Percentiles rank a stretch among this genome's conserved stretches.
These are phyloP conservation scores for Diabrotica virgifera DNA, from an alignment of 1,140 invertebrate genomes.

Conservation along the genomic window DNA sequence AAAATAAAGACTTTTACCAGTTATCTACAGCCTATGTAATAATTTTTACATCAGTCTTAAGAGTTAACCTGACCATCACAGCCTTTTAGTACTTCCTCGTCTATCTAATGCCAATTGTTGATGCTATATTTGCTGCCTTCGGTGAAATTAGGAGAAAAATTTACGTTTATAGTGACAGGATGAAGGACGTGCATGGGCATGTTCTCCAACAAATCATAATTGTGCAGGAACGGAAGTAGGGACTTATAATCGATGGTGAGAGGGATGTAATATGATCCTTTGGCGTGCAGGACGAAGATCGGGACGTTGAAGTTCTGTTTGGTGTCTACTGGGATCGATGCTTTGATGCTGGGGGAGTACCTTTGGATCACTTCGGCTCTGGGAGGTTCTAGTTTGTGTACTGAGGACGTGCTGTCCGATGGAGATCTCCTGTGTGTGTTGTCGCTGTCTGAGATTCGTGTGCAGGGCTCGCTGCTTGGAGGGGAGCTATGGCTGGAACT, in stretches of 20 bases:
- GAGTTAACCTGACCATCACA: slow-evolving; percentile 39
- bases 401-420: slow-evolving; percentile 28
- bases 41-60: slow-evolving; percentile 35
- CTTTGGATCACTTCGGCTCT: slow-evolving; percentile 24
- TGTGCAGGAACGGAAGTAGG: slow-evolving; percentile 67
- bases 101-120: slow-evolving; percentile 29
- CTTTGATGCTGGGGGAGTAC: slow-evolving; percentile 27
- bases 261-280: slow-evolving; percentile 89
- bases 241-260: slow-evolving; percentile 79
- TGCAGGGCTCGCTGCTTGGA: slow-evolving; percentile 40
- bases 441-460: slow-evolving; percentile 39
- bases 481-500: slow-evolving; percentile 44
- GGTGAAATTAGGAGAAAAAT: slow-evolving; percentile 56
- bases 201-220: slow-evolving; percentile 56
- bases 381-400: slow-evolving; percentile 24
- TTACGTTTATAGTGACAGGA: slow-evolving; percentile 88
- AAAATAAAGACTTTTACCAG: slow-evolving; percentile 15
- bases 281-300: slow-evolving; percentile 77
- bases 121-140: slow-evolving; percentile 28
- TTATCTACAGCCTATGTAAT: slow-evolving; percentile 14
- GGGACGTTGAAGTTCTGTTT: slow-evolving; percentile 60
- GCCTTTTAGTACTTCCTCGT: slow-evolving; percentile 27
- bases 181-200: slow-evolving; percentile 68
- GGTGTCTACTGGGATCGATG: slow-evolving; percentile 14
- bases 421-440: slow-evolving; percentile 22